Evolutionary conservation across 1,140 invertebrate genomes (phyloP), one percentile per base, ranked within the genome.

Genomic region (Oryzaephilus surinamensis): DNA sequence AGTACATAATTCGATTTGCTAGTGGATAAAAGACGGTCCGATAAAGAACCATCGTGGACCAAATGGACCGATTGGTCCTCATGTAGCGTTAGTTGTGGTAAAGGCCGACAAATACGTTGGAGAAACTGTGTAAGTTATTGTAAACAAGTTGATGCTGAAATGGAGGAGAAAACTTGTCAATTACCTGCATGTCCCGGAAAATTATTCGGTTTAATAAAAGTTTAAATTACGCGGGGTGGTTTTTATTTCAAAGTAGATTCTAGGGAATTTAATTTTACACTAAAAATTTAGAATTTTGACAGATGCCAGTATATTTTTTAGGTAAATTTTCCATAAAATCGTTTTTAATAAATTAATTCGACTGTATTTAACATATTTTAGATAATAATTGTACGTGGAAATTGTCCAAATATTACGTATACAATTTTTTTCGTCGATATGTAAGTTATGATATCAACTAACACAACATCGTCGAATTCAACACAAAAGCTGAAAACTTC

Each of bases 81-180:
- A 15, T 76, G 73, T 50, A 74, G 70, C 38, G 72, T 73, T 17
- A 70, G 65, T 27, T 76, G 73, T 37, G 73, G 73, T 8, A 70
- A 66, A 55, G 73, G 72, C n/a, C 59, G 69, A 4, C 61, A 71
- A 46, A 73, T 72, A 37, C 57, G 72, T 27, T 73, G 69, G 62
- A 59, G 72, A 5, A 65, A 71, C 41, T 74, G 72, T 45, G 41
- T 69, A 16, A 29, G 47, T 27, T 49, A 55, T 38, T 58, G 56
- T 38, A 27, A 46, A 6, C 50, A 47, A 14, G 55, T 60, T 6
- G 62, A 66, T 35, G 66, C 61, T 2, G 66, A 70, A 51, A 67
- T 66, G 65, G 62, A 67, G 27, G 63, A 69, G 38, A 66, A 66
- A 44, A 41, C 52, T 7, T 69, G 66, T 23, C 65, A 67, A 43